phyloP scores from a whole-genome alignment of 2,113 vertebrate genomes.

The Rostratula benghalensis region DNA sequence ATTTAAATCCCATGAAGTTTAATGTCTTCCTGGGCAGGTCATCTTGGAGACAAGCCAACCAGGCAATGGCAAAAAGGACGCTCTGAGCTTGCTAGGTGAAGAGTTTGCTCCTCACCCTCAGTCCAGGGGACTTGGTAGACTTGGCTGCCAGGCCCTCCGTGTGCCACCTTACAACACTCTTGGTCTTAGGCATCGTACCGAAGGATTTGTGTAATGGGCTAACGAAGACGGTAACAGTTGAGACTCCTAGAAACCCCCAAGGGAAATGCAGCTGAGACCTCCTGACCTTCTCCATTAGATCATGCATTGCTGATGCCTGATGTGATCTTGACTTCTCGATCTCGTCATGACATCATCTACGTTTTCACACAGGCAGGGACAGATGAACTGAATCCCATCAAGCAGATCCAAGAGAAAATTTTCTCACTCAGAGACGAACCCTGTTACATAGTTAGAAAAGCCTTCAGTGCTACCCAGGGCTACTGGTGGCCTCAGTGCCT shows the following conservation, averaged over 20 bases:
- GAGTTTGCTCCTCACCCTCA: neutral
- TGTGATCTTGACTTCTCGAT: neutral
- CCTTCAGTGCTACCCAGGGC: neutral
- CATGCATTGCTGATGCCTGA: neutral
- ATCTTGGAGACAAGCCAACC: neutral
- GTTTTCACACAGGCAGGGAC: neutral
- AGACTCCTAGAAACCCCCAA: neutral
- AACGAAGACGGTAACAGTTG: neutral
- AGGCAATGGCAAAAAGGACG: neutral
- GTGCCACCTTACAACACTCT: neutral
- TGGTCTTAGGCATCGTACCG: neutral
- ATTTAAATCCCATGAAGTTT: neutral
- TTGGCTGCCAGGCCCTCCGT: neutral
- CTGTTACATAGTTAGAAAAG: neutral
- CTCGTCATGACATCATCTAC: neutral
- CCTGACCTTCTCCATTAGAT: constrained; percentile 11
- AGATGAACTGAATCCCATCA: neutral
- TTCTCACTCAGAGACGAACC: neutral
- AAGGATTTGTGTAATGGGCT: neutral
- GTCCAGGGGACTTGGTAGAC: neutral
- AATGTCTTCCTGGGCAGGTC: neutral
- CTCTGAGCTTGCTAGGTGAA: neutral
- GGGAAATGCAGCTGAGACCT: neutral
- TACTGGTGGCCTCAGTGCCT: neutral
- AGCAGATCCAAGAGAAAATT: neutral